phyloP scores from a whole-genome alignment of 2,888 invertebrate genomes.

The Drosophila paracracens region DNA sequence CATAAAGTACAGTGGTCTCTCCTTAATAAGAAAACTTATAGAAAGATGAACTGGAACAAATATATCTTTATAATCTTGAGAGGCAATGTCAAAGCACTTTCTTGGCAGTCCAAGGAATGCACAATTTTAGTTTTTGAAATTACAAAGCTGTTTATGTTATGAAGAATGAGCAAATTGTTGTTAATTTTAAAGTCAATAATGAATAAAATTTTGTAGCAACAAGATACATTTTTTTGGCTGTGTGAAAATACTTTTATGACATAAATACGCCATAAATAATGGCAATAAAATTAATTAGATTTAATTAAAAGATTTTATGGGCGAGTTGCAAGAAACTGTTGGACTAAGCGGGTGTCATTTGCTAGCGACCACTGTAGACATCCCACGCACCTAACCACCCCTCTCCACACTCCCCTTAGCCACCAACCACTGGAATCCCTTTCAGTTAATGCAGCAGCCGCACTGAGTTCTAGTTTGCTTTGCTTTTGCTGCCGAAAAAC shows the following conservation, averaged over 20 bases:
- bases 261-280: not conserved
- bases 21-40: not conserved
- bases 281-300: not conserved
- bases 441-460: slow-evolving; percentile 48
- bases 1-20: not conserved
- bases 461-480: slow-evolving; percentile 44
- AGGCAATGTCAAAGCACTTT: not conserved
- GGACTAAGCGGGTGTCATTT: not conserved
- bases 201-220: too few relatives aligned
- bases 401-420: not conserved
- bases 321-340: not conserved
- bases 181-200: too few relatives aligned
- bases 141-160: not conserved
- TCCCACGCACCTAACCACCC: slow-evolving; percentile 13
- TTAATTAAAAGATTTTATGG: not conserved
- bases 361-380: not conserved
- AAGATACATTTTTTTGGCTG: too few relatives aligned
- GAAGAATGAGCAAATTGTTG: too few relatives aligned
- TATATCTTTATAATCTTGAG: not conserved
- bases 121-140: not conserved
- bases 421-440: not conserved
- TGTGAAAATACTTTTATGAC: too few relatives aligned
- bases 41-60: not conserved
- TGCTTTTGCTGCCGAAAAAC: slow-evolving; percentile 62
- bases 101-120: not conserved